These are phyloP conservation scores for Heteromurus nitidus DNA, from an alignment of 2,888 invertebrate species.

Conservation along the genomic window DNA sequence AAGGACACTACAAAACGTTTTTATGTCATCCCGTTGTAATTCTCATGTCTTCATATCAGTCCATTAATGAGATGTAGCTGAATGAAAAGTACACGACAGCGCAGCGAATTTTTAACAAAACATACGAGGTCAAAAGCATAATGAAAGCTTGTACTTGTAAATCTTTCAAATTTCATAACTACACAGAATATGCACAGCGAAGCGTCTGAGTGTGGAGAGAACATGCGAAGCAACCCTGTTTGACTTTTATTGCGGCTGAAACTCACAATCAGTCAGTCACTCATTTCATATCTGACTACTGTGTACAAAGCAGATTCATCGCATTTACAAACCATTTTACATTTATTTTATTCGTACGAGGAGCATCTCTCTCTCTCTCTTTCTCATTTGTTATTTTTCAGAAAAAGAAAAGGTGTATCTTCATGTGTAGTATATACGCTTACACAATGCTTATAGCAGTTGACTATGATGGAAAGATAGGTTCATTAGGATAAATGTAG, in stretches of 20 bases:
- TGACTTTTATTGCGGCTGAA: constrained; percentile 44
- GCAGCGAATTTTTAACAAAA: neutral
- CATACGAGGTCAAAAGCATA: constrained; percentile 39
- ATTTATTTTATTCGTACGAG: too few species aligned
- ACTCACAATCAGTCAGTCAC: constrained; percentile 33
- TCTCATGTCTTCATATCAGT: neutral
- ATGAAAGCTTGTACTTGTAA: constrained; percentile 50
- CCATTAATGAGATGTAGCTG: neutral
- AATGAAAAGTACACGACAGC: neutral
- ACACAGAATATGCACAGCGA: neutral
- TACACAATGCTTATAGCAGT: constrained; percentile 8
- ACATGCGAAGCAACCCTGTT: constrained; percentile 38
- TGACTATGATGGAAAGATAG: constrained; percentile 45
- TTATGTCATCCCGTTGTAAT: constrained; percentile 1
- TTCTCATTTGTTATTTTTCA: neutral
- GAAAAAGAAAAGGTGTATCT: constrained; percentile 6
- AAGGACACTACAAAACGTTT: constrained; percentile 18
- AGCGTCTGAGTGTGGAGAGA: constrained; percentile 10
- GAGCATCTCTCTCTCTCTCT: neutral
- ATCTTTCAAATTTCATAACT: constrained; percentile 49
- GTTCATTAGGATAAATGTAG: constrained; percentile 53
- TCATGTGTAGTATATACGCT: constrained; percentile 8
- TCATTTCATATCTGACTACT: constrained; percentile 20
- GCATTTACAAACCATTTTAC: neutral
- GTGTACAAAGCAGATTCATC: constrained; percentile 12